These are phyloP conservation scores for Hipparchia semele DNA, from an alignment of 2,888 invertebrate species.

Conservation along the genomic window DNA sequence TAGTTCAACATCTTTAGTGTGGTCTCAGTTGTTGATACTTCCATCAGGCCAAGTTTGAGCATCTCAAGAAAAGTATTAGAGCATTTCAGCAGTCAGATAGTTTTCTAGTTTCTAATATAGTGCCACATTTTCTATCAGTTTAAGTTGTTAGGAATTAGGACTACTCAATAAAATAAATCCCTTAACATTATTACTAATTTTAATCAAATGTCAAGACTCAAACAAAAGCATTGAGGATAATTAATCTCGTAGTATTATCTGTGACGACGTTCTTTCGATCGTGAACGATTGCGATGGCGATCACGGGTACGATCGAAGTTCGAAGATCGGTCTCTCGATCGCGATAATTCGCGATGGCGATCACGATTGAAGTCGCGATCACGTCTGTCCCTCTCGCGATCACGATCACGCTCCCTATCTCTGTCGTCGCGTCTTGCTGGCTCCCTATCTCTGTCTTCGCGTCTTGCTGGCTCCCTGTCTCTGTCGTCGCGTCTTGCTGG, in stretches of 20 bases:
- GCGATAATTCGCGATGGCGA: slow-evolving; percentile 43
- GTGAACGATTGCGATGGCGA: slow-evolving; percentile 59
- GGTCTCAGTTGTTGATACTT: too few relatives aligned
- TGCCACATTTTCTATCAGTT: not conserved
- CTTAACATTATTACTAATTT: slow-evolving; percentile 62
- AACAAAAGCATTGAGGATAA: slow-evolving; percentile 36
- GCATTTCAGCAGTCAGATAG: too few relatives aligned
- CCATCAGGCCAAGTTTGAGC: too few relatives aligned
- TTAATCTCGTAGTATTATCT: slow-evolving; percentile 62
- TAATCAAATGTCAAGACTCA: slow-evolving; percentile 40
- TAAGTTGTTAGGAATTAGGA: not conserved
- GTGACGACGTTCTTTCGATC: slow-evolving; percentile 70
- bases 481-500: slow-evolving; percentile 67
- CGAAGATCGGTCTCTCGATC: slow-evolving; percentile 43
- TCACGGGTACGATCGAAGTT: slow-evolving; percentile 57
- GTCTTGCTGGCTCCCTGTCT: slow-evolving; percentile 55
- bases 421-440: slow-evolving; percentile 66
- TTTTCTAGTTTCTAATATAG: not conserved
- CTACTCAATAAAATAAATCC: not conserved
- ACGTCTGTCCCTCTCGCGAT: slow-evolving; percentile 46
- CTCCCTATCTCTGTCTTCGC: slow-evolving; percentile 65
- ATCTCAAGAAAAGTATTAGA: too few relatives aligned
- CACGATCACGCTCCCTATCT: slow-evolving; percentile 58
- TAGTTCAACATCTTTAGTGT: too few relatives aligned
- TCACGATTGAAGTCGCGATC: slow-evolving; percentile 54